These are phyloP conservation scores for Dermolepida albohirtum DNA, from an alignment of 2,888 invertebrate genomes.

Conservation along the genomic window DNA sequence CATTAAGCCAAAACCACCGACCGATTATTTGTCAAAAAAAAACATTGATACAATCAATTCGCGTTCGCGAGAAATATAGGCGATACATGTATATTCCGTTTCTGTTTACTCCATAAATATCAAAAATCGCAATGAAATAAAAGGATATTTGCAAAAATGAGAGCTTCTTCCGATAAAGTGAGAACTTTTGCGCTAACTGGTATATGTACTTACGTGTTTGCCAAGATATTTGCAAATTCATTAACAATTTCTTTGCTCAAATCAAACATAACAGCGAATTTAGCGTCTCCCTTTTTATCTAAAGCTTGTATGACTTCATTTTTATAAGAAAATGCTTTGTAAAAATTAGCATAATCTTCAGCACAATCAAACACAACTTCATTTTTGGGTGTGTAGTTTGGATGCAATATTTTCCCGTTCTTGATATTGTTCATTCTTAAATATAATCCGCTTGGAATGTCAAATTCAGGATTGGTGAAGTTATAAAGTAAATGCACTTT, in stretches of 20 bases:
- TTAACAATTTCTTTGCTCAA: constrained; percentile 38
- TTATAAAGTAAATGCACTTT: constrained; percentile 55
- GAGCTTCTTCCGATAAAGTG: too few species aligned
- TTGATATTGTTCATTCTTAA: constrained; percentile 48
- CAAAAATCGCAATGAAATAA: too few species aligned
- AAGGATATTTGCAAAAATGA: too few species aligned
- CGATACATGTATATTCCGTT: too few species aligned
- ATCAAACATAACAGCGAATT: constrained; percentile 28
- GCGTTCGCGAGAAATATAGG: too few species aligned
- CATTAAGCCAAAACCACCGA: too few species aligned
- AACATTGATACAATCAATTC: too few species aligned
- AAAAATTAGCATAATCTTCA: constrained; percentile 52
- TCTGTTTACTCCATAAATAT: too few species aligned
- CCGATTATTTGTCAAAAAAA: too few species aligned
- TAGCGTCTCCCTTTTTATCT: constrained; percentile 36
- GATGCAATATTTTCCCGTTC: constrained; percentile 51
- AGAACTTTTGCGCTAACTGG: too few species aligned
- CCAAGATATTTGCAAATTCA: constrained; percentile 38
- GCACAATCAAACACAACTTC: constrained; percentile 53
- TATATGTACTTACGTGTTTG: constrained; percentile 33
- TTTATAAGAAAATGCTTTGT: constrained; percentile 43
- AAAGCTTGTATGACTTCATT: constrained; percentile 38
- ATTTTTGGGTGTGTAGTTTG: constrained; percentile 50
- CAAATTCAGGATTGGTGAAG: constrained; percentile 53
- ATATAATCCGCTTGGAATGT: constrained; percentile 52